Conservation (phyloP, 2,113 vertebrate species). For the Amia ocellicauda region DNA sequence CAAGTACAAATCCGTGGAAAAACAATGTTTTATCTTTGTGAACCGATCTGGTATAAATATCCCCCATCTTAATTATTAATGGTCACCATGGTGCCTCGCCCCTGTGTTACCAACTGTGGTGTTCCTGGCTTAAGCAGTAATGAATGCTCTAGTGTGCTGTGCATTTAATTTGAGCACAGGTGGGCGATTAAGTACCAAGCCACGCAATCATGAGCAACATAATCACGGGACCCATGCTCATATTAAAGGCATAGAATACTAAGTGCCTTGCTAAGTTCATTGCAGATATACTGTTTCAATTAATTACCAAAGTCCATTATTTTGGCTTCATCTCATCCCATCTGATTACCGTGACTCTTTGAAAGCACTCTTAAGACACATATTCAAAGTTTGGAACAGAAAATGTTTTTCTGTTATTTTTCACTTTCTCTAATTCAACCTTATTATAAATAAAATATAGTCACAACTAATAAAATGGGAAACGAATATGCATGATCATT, state of each 20-base stretch:
- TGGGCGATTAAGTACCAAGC: slow-evolving; percentile 8
- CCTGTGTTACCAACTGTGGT: slow-evolving; percentile 6
- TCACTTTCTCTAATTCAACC: no score
- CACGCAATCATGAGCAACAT: not conserved
- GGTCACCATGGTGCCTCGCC: not conserved
- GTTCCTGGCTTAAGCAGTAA: not conserved
- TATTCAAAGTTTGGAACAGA: no score
- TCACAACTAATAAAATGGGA: no score
- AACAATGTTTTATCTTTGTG: not conserved
- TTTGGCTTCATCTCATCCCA: no score
- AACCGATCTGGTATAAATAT: slow-evolving; percentile 6
- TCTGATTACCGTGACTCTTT: no score
- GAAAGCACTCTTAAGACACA: no score
- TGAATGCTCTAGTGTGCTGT: not conserved
- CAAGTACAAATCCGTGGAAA: not conserved
- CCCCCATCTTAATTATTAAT: slow-evolving; percentile 3
- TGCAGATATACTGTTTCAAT: no score
- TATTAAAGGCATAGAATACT: not conserved
- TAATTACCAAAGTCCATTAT: no score
- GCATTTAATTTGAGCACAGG: slow-evolving; percentile 13
- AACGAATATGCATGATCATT: no score
- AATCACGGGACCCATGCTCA: not conserved
- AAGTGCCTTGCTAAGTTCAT: no score
- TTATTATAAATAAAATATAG: no score
- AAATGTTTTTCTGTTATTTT: no score